Evolutionary conservation across 2,113 vertebrate species (phyloP).

Genomic region (Marmota monax): DNA sequence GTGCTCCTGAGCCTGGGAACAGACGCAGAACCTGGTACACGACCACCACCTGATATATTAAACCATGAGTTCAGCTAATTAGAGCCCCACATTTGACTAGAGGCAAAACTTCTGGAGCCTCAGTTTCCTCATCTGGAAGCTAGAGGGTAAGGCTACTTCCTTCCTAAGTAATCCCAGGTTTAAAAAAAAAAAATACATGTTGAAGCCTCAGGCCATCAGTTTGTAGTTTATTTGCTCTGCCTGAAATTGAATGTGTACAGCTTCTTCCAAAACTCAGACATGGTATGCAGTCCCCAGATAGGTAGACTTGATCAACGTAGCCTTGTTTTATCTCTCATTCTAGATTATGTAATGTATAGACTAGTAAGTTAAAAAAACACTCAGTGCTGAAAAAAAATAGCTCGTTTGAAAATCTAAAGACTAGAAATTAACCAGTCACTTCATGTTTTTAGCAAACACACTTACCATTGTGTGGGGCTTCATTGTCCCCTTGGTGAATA

Average conservation of each 20-base stretch:
- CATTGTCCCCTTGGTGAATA: conserved; percentile 86
- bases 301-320: not conserved
- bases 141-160: not conserved
- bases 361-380: conserved; percentile 52
- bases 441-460: conserved; percentile 87
- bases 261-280: not conserved
- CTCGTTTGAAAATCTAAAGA: conserved; percentile 70
- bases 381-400: not conserved
- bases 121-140: not conserved
- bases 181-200: not conserved
- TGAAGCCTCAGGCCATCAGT: not conserved
- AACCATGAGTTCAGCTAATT: not conserved
- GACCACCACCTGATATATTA: not conserved
- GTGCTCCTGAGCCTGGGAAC: not conserved
- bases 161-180: not conserved
- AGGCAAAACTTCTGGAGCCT: not conserved
- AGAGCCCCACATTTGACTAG: not conserved
- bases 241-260: not conserved
- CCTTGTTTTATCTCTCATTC: not conserved
- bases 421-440: conserved; percentile 82
- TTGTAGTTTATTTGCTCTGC: not conserved
- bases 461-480: conserved; percentile 79
- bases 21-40: not conserved
- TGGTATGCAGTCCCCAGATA: not conserved
- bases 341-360: not conserved